Base-by-base conservation (phyloP, 2,888 invertebrate species). In the Archips crataeganus region DNA sequence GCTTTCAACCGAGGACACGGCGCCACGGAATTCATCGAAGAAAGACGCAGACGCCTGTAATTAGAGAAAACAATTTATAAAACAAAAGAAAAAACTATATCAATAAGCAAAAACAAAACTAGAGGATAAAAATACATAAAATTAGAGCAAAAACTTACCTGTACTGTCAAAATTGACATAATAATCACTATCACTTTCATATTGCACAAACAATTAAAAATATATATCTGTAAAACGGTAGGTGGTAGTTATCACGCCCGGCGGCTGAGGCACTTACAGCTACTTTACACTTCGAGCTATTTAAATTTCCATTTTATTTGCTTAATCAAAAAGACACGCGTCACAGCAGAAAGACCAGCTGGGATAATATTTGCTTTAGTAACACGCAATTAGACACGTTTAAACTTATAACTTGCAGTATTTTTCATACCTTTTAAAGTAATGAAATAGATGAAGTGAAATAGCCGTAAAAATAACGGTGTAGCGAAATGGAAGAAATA, bases 11-110 rank as follows among this genome's bases (percentile, higher is more conserved):
- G 89, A 84, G 15, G 80, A 78, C 76, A 92, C 80, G 10, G 89
- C 87, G 36, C 82, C 84, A 61, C 84, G 82, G 71, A 92, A 82
- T 15, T 87, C 85, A 72, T 87, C 87, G 72, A 84, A 86, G 78
- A 89, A 88, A 39, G 88, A 88, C 34, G 87, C 87, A 45, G 87
- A 84, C 39, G 84, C 81, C 93, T 92, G 86, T n/a, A 91, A 90
- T 72, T 77, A 81, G 23, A 49, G 36, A 6, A n/a, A 42, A 0
- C 0, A 23, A 39, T 39, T 23, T 23, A 45, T 62, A 23, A 11
- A 11, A 59, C 5, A 9, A n/a, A 9, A 34, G 6, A 13, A 15
- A 39, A 15, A 39, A 61, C 23, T 23, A 23, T 23, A 8, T 2
- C 2, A 9, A 54, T 54, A 23, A 54, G n/a, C 0, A 23, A 15